A percentile compares a stretch with the other conserved stretches of the same genome.
Evolutionary conservation across 2,888 invertebrate genomes (phyloP).

Genomic region (Galerucella calmariensis): DNA sequence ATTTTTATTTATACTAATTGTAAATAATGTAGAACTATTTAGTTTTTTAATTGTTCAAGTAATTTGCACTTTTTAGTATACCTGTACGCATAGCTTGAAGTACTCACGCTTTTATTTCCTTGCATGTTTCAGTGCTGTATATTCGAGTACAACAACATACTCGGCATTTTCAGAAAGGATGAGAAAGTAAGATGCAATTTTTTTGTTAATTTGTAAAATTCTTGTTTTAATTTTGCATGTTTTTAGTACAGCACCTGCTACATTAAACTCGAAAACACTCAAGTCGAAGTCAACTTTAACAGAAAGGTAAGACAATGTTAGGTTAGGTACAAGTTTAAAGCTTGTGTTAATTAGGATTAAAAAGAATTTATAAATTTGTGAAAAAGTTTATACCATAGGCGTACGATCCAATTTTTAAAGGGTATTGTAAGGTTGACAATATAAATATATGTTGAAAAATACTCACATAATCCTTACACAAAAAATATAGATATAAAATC

Average conservation of each 20-base stretch:
- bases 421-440: too few relatives aligned
- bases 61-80: neutral
- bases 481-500: too few relatives aligned
- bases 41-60: neutral
- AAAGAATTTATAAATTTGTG: too few relatives aligned
- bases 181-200: slow-evolving; percentile 47
- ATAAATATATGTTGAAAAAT: too few relatives aligned
- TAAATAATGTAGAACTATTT: neutral
- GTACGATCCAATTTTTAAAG: too few relatives aligned
- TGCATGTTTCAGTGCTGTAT: slow-evolving; percentile 33
- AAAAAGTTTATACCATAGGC: too few relatives aligned
- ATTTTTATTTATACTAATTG: neutral
- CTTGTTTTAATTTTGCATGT: slow-evolving; percentile 28
- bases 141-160: slow-evolving; percentile 27
- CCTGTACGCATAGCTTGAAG: neutral
- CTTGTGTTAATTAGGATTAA: too few relatives aligned
- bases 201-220: slow-evolving; percentile 6
- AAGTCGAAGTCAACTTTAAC: slow-evolving; percentile 10
- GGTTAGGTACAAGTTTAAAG: neutral
- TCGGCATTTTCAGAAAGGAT: slow-evolving; percentile 46
- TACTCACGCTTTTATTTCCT: slow-evolving; percentile 19
- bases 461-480: too few relatives aligned
- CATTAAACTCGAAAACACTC: neutral
- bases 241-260: slow-evolving; percentile 22
- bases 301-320: slow-evolving; percentile 11